Evolutionary conservation across 2,888 invertebrate genomes (phyloP).

Genomic region (Aphrophora alni): DNA sequence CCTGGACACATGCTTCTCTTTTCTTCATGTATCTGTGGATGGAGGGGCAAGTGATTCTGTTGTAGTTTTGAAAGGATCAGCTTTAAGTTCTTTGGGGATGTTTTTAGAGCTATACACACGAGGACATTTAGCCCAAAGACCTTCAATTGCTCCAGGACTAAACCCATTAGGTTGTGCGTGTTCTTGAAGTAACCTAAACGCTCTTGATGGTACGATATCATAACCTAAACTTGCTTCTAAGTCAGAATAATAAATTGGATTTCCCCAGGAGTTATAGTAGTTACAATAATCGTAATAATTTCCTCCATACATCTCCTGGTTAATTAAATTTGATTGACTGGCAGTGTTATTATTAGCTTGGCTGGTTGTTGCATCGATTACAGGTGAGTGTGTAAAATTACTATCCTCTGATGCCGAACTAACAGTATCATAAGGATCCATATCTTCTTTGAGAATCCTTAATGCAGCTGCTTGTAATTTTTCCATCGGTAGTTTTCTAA

Average conservation of each 20-base stretch:
- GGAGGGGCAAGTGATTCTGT: constrained; percentile 26
- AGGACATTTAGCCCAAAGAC: constrained; percentile 67
- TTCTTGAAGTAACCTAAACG: constrained; percentile 64
- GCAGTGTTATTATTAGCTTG: constrained; percentile 39
- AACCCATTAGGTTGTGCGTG: constrained; percentile 56
- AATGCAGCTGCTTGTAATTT: constrained; percentile 65
- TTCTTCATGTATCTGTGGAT: constrained; percentile 41
- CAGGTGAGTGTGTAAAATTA: constrained; percentile 30
- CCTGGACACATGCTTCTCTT: constrained; percentile 29
- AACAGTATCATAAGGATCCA: constrained; percentile 59
- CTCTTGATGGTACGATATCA: constrained; percentile 65
- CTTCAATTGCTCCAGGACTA: constrained; percentile 57
- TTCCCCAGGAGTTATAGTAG: constrained; percentile 65
- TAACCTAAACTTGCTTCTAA: constrained; percentile 54
- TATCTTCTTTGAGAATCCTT: constrained; percentile 64
- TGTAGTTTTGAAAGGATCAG: background rate
- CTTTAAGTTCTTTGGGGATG: constrained; percentile 54
- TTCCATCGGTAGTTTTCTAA: constrained; percentile 64
- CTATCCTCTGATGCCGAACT: constrained; percentile 57
- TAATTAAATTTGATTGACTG: constrained; percentile 37
- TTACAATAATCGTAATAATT: constrained; percentile 62
- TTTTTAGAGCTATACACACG: constrained; percentile 67
- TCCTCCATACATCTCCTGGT: constrained; percentile 59
- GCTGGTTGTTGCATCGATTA: constrained; percentile 31
- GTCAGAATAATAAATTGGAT: constrained; percentile 52